Conservation (phyloP, 1,140 invertebrate genomes). For the Anthonomus grandis region DNA sequence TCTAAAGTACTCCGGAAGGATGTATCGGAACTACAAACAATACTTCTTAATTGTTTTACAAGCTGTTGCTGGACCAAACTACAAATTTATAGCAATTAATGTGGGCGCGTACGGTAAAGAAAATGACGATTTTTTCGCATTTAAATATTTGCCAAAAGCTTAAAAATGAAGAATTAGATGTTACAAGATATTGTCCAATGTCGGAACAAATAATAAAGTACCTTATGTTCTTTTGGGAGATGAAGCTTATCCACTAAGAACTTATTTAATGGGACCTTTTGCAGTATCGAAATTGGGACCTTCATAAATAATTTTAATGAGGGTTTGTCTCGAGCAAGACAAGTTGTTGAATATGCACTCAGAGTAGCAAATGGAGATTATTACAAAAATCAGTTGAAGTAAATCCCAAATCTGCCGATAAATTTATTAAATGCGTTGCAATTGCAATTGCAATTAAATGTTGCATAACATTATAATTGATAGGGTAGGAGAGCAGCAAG, state of each 20-base stretch:
- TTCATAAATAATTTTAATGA: neutral
- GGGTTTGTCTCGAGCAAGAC: neutral
- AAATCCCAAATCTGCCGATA: neutral
- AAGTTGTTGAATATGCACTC: neutral
- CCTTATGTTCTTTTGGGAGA: neutral
- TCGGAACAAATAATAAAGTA: neutral
- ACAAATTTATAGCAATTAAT: no score
- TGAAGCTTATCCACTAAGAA: conserved; percentile 3
- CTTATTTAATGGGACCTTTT: conserved; percentile 3
- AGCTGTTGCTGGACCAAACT: no score
- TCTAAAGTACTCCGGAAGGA: no score
- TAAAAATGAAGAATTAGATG: neutral
- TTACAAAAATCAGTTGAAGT: neutral
- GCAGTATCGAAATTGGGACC: conserved; percentile 5
- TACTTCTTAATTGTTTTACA: no score
- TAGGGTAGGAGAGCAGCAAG: conserved; percentile 10
- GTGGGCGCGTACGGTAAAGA: conserved; percentile 49
- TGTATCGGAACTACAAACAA: no score
- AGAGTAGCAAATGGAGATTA: conserved; percentile 1
- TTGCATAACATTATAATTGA: conserved; percentile 24
- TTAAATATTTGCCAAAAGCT: neutral
- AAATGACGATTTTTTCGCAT: conserved; percentile 45
- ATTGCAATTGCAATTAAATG: no score
- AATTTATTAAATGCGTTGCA: conserved; percentile 14
- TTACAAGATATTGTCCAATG: neutral